Evolutionary conservation across 2,888 invertebrate genomes (phyloP), one percentile per base, ranked within the genome.

Genomic region (Ptilodon capucinus): DNA sequence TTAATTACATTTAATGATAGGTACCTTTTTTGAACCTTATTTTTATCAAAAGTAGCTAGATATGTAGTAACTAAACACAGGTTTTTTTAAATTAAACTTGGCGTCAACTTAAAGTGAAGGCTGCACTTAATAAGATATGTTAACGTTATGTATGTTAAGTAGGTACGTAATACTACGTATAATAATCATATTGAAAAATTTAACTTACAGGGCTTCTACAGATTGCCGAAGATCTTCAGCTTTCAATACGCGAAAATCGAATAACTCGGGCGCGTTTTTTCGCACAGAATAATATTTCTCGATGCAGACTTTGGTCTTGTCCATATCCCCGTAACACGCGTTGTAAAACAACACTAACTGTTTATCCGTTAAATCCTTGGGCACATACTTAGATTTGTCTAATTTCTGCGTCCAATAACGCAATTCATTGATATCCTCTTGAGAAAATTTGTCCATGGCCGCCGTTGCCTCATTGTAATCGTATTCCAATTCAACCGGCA

Each of bases 321-420:
- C 92, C 60, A 92, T 66, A 34, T 93, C 86, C 46, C 91, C 93
- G 51, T 93, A 92, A 75, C 94, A 94, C 40, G 94, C 94, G 66
- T 94, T 91, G 59, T 94, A 91, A 70, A 95, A 95, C 36, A 94
- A 76, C 23, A 93, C 90, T 45, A 95, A 82, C 74, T 94, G 94
- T 76, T 94, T 93, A 58, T 93, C 92, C 25, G 91, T 65, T 53
- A 91, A 65, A 74, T 91, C 91, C 64, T 87, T 86, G 16, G 92
- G 92, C 54, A 92, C 84, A 68, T 76, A 86, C 82, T 91, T 91
- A 28, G 84, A 74, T 76, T 80, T 84, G 58, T 92, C 92, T 64
- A 91, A 79, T 55, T 76, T 82, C 54, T 81, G 76, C n/a, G 86
- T 81, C 92, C 92, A 92, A 47, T 79, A 70, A 45, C 78, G 79